Percentiles rank a stretch among this genome's conserved stretches.
phyloP scores from a whole-genome alignment of 2,797 vertebrate species.

The Sebastes vulpes region DNA sequence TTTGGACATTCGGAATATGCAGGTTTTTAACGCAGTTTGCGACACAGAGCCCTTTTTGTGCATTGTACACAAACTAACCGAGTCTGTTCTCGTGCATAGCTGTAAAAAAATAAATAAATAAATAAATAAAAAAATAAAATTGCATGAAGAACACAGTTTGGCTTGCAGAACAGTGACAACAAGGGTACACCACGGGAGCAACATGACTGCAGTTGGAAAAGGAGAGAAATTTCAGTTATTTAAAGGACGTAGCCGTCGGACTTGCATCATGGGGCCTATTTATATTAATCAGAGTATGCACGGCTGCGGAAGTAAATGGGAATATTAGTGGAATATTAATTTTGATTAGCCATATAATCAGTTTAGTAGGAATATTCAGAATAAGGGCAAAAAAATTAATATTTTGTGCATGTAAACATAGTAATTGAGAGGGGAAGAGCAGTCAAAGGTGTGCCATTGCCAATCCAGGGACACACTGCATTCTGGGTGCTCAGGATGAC shows the following conservation, averaged over 20 bases:
- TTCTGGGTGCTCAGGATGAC: neutral
- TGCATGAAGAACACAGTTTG: neutral
- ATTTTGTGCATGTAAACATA: too few relatives aligned
- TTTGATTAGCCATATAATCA: neutral
- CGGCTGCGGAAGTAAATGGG: neutral
- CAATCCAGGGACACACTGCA: neutral
- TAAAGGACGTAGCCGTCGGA: neutral
- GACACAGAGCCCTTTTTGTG: neutral
- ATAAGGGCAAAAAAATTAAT: too few relatives aligned
- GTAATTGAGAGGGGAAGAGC: neutral
- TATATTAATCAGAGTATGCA: neutral
- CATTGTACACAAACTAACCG: neutral
- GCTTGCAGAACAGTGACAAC: neutral
- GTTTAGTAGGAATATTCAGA: neutral
- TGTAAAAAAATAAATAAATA: neutral
- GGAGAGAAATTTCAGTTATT: neutral
- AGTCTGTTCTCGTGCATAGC: neutral
- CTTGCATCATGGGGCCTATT: neutral
- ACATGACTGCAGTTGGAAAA: neutral
- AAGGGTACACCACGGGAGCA: neutral
- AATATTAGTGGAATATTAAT: neutral
- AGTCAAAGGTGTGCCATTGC: neutral
- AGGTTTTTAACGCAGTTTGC: neutral
- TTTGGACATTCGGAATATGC: neutral
- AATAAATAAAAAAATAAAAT: neutral